Conservation (phyloP, 2,888 invertebrate species). For the Amphipyra tragopoginis region DNA sequence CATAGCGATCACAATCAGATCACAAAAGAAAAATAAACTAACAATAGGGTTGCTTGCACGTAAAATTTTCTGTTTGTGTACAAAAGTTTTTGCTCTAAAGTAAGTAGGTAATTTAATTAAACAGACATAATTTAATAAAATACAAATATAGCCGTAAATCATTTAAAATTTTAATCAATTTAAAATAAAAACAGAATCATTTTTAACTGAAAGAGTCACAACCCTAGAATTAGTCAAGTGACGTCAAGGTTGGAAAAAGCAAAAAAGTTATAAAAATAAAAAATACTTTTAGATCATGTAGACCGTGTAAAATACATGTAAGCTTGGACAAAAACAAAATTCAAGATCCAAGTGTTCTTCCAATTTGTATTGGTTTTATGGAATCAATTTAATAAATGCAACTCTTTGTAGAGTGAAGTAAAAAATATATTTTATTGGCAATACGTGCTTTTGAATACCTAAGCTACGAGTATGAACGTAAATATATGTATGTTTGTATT, state of each 20-base stretch:
- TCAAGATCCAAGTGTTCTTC: slow-evolving; percentile 16
- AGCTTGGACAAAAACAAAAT: slow-evolving; percentile 8
- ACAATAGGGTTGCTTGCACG: neutral
- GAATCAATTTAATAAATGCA: slow-evolving; percentile 25
- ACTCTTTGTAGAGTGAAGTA: slow-evolving; percentile 2
- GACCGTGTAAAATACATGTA: slow-evolving; percentile 9
- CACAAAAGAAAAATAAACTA: slow-evolving; percentile 24
- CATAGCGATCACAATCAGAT: slow-evolving; percentile 54
- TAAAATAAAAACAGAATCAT: neutral
- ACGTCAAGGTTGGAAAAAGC: slow-evolving; percentile 9
- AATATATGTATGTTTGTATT: slow-evolving; percentile 2
- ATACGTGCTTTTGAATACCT: slow-evolving; percentile 32
- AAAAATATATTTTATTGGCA: slow-evolving; percentile 28
- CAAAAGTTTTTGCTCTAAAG: too few species aligned
- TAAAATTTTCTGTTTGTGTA: too few species aligned
- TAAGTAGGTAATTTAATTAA: too few species aligned
- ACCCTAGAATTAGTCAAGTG: slow-evolving; percentile 20
- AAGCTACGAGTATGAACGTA: slow-evolving; percentile 6
- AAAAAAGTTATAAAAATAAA: slow-evolving; percentile 17
- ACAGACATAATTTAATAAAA: too few species aligned
- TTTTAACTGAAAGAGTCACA: neutral
- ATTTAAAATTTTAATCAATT: neutral
- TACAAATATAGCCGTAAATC: too few species aligned
- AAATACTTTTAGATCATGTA: neutral
- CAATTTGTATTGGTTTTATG: slow-evolving; percentile 17